Evolutionary conservation across 2,888 invertebrate genomes (phyloP).

Genomic region (Norana najaformis): DNA sequence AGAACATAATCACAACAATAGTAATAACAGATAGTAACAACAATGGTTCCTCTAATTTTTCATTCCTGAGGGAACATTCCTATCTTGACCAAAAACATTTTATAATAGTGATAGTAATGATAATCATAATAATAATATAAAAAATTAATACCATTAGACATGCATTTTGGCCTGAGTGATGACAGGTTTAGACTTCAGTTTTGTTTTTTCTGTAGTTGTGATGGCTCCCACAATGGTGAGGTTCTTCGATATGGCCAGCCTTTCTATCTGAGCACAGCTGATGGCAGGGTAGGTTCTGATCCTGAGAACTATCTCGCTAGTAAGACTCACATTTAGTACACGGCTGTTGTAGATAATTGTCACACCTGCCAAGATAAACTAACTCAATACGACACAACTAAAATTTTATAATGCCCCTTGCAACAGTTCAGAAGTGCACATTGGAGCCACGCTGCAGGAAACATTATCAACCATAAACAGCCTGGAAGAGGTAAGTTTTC

Average conservation of each 20-base stretch:
- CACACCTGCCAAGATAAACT: too few species aligned
- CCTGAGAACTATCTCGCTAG: background rate
- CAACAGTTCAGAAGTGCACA: too few species aligned
- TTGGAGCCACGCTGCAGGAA: too few species aligned
- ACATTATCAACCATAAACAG: too few species aligned
- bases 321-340: background rate
- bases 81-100: background rate
- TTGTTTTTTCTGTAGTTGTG: constrained; percentile 47
- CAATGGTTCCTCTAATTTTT: constrained; percentile 7
- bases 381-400: too few species aligned
- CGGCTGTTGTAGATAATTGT: background rate
- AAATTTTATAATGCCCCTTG: too few species aligned
- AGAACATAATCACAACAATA: too few species aligned
- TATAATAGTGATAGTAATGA: background rate
- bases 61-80: background rate
- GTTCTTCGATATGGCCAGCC: constrained; percentile 54
- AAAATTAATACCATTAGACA: too few species aligned
- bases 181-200: background rate
- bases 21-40: too few species aligned
- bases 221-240: constrained; percentile 50
- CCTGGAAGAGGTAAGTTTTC: too few species aligned
- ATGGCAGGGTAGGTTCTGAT: constrained; percentile 47
- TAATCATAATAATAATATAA: too few species aligned
- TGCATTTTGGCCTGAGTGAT: background rate
- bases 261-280: constrained; percentile 52